Conservation (phyloP, 2,888 invertebrate genomes). For the Tipula confusa region DNA sequence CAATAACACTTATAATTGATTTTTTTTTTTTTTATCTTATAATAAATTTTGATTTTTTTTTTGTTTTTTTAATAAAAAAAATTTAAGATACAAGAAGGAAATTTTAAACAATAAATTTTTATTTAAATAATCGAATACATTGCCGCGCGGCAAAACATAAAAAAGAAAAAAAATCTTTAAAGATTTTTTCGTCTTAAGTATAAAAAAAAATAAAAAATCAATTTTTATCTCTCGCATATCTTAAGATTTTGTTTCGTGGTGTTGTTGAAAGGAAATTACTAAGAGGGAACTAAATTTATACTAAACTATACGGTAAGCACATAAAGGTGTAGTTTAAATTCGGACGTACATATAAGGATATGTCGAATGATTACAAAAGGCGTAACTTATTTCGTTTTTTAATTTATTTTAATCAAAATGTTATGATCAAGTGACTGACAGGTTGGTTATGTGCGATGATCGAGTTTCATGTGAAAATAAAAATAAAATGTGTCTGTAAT, state of each 20-base stretch:
- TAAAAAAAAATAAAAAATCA: background rate
- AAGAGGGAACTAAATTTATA: background rate
- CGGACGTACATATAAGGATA: background rate
- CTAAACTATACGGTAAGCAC: background rate
- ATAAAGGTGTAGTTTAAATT: background rate
- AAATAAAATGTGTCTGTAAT: no score
- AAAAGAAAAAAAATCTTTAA: background rate
- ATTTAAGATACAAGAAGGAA: background rate
- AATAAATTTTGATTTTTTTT: slow-evolving; percentile 12
- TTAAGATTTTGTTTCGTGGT: background rate
- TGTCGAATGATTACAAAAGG: background rate
- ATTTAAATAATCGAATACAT: slow-evolving; percentile 12
- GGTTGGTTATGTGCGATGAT: background rate
- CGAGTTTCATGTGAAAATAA: background rate
- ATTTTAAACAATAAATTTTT: background rate
- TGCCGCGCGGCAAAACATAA: background rate
- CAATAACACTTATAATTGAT: background rate
- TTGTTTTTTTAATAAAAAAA: background rate
- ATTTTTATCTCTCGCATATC: background rate
- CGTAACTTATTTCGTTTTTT: slow-evolving; percentile 7
- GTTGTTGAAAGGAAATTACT: background rate
- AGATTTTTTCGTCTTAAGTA: background rate
- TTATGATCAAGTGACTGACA: slow-evolving; percentile 12
- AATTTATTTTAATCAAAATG: background rate
- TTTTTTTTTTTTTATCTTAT: background rate